Conservation (phyloP, 2,888 invertebrate species). For the Drosophila ustulata region DNA sequence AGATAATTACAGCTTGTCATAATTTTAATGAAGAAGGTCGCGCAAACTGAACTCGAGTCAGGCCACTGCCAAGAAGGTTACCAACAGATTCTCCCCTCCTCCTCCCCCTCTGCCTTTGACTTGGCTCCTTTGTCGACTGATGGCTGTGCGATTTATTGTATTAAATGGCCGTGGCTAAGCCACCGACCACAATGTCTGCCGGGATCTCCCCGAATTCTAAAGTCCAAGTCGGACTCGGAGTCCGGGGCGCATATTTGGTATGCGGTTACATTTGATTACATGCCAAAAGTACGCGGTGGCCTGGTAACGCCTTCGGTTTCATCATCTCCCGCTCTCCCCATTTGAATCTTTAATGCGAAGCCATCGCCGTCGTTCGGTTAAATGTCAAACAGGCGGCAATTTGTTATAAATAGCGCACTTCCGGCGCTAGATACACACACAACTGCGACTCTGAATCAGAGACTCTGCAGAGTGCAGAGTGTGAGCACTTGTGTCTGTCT, state of each 20-base stretch:
- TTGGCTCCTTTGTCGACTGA: slow-evolving; percentile 11
- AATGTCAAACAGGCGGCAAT: slow-evolving; percentile 76
- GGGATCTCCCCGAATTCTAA: not conserved
- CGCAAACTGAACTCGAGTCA: slow-evolving; percentile 52
- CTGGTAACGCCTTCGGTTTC: slow-evolving; percentile 41
- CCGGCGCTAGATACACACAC: slow-evolving; percentile 61
- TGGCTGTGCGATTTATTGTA: slow-evolving; percentile 57
- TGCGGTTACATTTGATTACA: slow-evolving; percentile 80
- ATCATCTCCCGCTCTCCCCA: slow-evolving; percentile 7
- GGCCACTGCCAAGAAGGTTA: slow-evolving; percentile 20
- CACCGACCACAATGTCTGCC: slow-evolving; percentile 33
- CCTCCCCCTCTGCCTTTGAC: not conserved
- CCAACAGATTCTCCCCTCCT: not conserved
- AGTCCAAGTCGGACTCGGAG: not conserved
- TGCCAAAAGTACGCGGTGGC: slow-evolving; percentile 57
- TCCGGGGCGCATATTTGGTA: slow-evolving; percentile 65
- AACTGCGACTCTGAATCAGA: not conserved
- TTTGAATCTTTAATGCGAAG: slow-evolving; percentile 53
- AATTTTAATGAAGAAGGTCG: slow-evolving; percentile 81
- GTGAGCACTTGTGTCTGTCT: slow-evolving; percentile 21
- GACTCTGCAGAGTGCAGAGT: not conserved
- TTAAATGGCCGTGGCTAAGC: slow-evolving; percentile 64
- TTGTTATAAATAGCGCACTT: slow-evolving; percentile 81
- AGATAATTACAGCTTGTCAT: slow-evolving; percentile 81
- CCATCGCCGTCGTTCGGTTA: slow-evolving; percentile 52